Evolutionary conservation across 92 coral and sea anemone species (phyloP).

Genomic region (Siderastrea siderea): DNA sequence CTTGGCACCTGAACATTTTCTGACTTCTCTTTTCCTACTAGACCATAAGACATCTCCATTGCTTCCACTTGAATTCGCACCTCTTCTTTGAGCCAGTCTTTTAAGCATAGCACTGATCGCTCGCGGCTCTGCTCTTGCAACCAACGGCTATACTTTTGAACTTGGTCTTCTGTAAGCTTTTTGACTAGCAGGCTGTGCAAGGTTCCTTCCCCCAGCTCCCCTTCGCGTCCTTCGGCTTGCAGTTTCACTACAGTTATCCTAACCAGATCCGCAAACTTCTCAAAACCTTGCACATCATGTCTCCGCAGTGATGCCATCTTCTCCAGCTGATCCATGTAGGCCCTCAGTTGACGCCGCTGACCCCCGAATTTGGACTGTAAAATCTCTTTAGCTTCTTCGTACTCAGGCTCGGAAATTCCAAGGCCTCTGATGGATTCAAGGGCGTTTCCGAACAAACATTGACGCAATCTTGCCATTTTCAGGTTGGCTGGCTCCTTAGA

Average conservation of each 20-base stretch:
- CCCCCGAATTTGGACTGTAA: slow-evolving; percentile 61
- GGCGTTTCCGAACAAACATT: slow-evolving; percentile 65
- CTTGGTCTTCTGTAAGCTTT: slow-evolving; percentile 61
- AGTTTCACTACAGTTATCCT: slow-evolving; percentile 67
- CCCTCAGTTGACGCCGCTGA: slow-evolving; percentile 55
- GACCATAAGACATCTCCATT: slow-evolving; percentile 60
- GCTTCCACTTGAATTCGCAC: slow-evolving; percentile 61
- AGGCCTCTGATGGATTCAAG: slow-evolving; percentile 64
- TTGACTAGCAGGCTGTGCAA: slow-evolving; percentile 66
- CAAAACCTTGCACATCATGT: slow-evolving; percentile 57
- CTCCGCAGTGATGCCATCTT: slow-evolving; percentile 38
- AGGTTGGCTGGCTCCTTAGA: slow-evolving; percentile 59
- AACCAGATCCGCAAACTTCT: slow-evolving; percentile 66
- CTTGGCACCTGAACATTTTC: neutral
- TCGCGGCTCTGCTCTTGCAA: slow-evolving; percentile 52
- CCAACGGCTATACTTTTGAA: slow-evolving; percentile 73
- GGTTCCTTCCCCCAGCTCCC: slow-evolving; percentile 65
- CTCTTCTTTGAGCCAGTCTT: slow-evolving; percentile 74
- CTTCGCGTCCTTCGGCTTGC: slow-evolving; percentile 59
- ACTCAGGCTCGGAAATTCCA: slow-evolving; percentile 55
- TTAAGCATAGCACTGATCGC: slow-evolving; percentile 61
- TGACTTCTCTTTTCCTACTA: neutral
- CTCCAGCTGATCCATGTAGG: slow-evolving; percentile 64
- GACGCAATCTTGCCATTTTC: slow-evolving; percentile 68
- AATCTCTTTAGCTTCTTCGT: slow-evolving; percentile 73